Percentiles rank a stretch among this genome's conserved stretches.
These are phyloP conservation scores for Nowickia ferox DNA, from an alignment of 2,888 invertebrate species.

Conservation along the genomic window DNA sequence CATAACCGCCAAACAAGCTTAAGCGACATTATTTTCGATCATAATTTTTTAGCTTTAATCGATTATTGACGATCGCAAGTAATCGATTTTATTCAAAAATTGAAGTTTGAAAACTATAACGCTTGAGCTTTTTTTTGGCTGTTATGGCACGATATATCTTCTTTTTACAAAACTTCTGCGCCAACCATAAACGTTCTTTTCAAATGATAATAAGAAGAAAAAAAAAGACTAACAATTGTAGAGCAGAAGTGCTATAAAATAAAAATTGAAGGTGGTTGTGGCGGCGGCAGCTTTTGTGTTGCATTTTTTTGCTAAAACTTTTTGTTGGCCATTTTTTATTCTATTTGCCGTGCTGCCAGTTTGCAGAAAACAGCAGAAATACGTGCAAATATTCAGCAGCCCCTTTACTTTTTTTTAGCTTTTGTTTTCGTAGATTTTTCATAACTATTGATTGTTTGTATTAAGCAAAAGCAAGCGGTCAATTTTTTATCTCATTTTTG, in stretches of 20 bases:
- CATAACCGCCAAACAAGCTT: no score
- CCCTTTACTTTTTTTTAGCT: background rate
- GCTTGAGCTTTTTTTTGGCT: no score
- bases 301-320: conserved; percentile 45
- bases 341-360: conserved; percentile 22
- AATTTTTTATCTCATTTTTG: conserved; percentile 32
- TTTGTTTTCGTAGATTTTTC: conserved; percentile 36
- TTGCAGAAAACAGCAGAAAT: conserved; percentile 34
- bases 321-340: conserved; percentile 14
- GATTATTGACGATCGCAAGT: no score
- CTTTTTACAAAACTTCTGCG: background rate
- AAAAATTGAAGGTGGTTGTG: conserved; percentile 71
- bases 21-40: no score
- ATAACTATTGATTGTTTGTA: conserved; percentile 64
- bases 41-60: no score
- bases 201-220: conserved; percentile 29
- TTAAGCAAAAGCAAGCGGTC: conserved; percentile 27
- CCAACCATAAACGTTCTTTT: background rate
- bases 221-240: conserved; percentile 38
- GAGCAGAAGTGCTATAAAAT: conserved; percentile 71
- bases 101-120: no score
- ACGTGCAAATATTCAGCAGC: conserved; percentile 57
- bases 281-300: conserved; percentile 69
- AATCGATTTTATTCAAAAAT: no score
- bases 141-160: background rate